Base-by-base conservation (phyloP, 2,888 invertebrate species). In the Metallyticus violacea region DNA sequence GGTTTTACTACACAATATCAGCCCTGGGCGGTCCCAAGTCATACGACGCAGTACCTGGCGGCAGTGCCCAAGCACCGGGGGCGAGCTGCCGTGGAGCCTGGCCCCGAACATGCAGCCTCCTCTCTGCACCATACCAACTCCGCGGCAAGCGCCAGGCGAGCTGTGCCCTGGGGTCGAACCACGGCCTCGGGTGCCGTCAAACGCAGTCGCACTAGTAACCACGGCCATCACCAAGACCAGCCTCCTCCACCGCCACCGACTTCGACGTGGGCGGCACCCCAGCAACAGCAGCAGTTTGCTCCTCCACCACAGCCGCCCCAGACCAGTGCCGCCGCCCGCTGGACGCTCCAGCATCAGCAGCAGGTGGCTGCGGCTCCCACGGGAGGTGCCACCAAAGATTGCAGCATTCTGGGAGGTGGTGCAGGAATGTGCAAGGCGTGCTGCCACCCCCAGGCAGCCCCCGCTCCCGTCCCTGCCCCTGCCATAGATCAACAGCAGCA, bases 301-400 rank as follows among this genome's bases (percentile, higher is more conserved):
- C 28, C 29, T n/a, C 81, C 26, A 27, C 90, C 88, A 25, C 29
- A 29, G 6, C 83, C 83, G 15, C 81, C 27, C n/a, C 30, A 77
- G 29, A 79, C 6, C 90, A 90, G 26, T 91, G 87, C 76, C 88
- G 87, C 62, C 89, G 86, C 62, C 88, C 84, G 80, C 88, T 87
- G 82, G 87, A 91, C 91, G 40, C 90, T 90, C n/a, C 90, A 90
- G 81, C 89, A 90, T 1, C 91, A 90, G 76, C 90, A 90, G 29
- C 88, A 88, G 15, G 26, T 29, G 22, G 83, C 28, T 26, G 86
- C 28, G 26, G 62, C 84, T 2, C n/a, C 79, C 2, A 62, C 28
- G n/a, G n/a, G 22, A 25, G 79, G 62, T 2, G 26, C 15, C 77
- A 81, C n/a, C n/a, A 83, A 83, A 62, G 83, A 83, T 29, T 77